Base-by-base conservation (phyloP, 1,140 invertebrate genomes). In the Euglossa dilemma region DNA sequence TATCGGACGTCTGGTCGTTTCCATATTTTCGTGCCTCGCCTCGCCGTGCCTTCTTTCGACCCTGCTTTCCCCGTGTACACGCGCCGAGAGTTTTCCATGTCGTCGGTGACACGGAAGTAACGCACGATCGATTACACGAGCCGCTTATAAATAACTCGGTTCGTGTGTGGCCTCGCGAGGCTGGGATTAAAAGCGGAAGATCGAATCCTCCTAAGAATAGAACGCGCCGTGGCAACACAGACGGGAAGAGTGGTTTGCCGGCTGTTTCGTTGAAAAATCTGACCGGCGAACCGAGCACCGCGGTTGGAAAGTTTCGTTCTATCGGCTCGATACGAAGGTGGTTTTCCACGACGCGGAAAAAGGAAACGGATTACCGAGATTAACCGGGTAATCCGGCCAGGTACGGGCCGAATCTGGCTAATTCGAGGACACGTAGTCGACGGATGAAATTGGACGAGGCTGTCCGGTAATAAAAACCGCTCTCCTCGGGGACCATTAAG, bases 51-150 rank as follows among this genome's bases (percentile, higher is more conserved):
- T 87, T 83, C 72, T 83, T n/a, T 59, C 45, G 71, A 66, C 63
- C 28, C 14, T 6, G 70, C 36, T 43, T 57, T 8, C 11, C n/a
- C 14, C 50, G 28, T 74, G 75, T 78, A 72, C 43, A 12, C 25
- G 50, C n/a, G n/a, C n/a, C n/a, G 71, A 63, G 74, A 78, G 74
- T 71, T 82, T 83, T 77, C 75, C 87, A 57, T 80, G 84, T 56
- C 28, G 75, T 14, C 64, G 61, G 79, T 87, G 87, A 88, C 87
- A 88, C 76, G 87, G 76, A 89, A 89, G 80, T 88, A 88, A 88
- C 84, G 61, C 72, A 63, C 87, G 86, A 89, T 89, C 87, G 87
- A 89, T 89, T 80, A 85, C 78, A 59, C 70, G 43, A 79, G 57
- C 64, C 36, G 80, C 79, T 88, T 85, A 79, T 89, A 89, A 89